Evolutionary conservation across 2,113 vertebrate genomes (phyloP).

Genomic region (Ceyx cyanopectus): DNA sequence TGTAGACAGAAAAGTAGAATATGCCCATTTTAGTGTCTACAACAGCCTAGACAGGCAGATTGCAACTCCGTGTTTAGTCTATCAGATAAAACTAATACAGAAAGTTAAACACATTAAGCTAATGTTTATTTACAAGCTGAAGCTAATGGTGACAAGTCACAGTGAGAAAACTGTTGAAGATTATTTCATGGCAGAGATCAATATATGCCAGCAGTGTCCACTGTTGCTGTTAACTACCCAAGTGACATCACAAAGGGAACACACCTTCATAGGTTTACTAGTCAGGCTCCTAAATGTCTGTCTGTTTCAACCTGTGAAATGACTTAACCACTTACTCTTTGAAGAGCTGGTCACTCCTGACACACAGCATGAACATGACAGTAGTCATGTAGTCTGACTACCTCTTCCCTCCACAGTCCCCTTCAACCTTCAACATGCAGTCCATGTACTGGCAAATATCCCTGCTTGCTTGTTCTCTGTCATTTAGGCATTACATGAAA

Average conservation of each 20-base stretch:
- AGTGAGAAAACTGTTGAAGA: neutral
- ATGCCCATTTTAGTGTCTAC: neutral
- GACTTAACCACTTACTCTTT: neutral
- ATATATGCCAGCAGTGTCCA: neutral
- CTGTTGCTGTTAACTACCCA: neutral
- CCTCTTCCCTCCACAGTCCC: neutral
- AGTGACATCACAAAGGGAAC: neutral
- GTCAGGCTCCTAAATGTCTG: neutral
- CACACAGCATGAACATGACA: fast-evolving
- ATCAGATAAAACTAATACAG: neutral
- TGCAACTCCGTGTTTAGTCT: neutral
- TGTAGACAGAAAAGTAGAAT: neutral
- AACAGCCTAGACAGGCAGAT: neutral
- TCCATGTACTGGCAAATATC: neutral
- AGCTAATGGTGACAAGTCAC: neutral
- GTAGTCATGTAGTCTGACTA: neutral
- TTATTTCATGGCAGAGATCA: neutral
- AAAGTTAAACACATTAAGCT: neutral
- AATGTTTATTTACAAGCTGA: neutral
- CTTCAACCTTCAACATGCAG: neutral
- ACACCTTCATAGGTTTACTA: neutral
- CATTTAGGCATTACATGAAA: neutral
- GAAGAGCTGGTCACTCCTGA: neutral
- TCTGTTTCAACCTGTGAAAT: neutral
- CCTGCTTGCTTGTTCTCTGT: neutral